Conservation (phyloP, 2,113 vertebrate species). For the Addax nasomaculatus region DNA sequence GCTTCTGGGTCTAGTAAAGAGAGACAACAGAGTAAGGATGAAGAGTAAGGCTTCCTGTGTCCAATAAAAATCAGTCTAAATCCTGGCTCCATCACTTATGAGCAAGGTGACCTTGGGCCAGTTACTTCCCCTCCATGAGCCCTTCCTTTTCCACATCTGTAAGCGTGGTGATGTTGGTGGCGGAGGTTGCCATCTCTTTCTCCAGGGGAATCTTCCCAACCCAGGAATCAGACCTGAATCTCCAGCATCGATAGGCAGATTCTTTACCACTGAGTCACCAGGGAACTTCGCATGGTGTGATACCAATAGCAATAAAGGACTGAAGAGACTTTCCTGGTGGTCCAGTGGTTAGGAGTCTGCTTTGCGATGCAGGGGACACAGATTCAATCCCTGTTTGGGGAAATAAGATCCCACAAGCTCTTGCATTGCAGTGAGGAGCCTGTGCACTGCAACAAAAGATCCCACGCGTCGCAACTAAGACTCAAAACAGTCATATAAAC, state of each 20-base stretch:
- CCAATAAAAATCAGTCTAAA: neutral
- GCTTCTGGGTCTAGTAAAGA: neutral
- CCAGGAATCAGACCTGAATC: neutral
- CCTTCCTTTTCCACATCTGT: neutral
- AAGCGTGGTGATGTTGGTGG: neutral
- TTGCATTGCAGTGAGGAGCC: neutral
- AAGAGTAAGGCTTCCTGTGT: neutral
- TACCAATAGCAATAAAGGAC: neutral
- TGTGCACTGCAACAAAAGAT: neutral
- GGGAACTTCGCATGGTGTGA: neutral
- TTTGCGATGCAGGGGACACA: neutral
- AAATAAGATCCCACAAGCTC: neutral
- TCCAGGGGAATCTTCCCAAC: neutral
- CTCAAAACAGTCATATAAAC: neutral
- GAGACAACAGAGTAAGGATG: neutral
- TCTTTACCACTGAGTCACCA: neutral
- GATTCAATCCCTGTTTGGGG: neutral
- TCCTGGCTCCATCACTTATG: neutral
- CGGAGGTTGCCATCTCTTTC: neutral
- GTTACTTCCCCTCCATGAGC: neutral
- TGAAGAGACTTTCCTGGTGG: neutral
- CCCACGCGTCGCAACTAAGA: neutral
- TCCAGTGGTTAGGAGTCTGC: neutral
- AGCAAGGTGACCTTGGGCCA: neutral
- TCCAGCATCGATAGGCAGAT: neutral